Evolutionary conservation across 2,113 vertebrate genomes (phyloP).

Genomic region (Artemisiospiza belli): DNA sequence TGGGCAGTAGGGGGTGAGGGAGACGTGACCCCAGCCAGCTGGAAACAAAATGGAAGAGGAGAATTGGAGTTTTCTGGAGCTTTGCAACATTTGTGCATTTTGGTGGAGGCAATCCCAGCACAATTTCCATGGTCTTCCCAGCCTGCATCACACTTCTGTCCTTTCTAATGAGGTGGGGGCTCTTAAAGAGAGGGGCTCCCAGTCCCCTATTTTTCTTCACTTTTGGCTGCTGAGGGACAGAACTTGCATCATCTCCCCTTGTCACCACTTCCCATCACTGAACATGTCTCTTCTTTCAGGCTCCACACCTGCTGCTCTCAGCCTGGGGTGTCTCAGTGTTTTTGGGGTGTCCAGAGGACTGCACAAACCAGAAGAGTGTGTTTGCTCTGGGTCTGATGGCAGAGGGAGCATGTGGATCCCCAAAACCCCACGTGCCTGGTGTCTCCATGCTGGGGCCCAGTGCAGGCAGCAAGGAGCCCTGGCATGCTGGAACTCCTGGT

Average conservation of each 20-base stretch:
- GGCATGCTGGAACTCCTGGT: not conserved
- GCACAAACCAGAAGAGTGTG: not conserved
- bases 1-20: not conserved
- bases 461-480: not conserved
- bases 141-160: not conserved
- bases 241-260: not conserved
- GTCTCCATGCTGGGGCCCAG: not conserved
- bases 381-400: not conserved
- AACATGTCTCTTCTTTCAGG: not conserved
- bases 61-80: not conserved
- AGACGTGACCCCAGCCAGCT: accelerated
- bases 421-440: accelerated
- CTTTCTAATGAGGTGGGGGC: not conserved
- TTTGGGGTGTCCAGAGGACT: not conserved
- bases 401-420: not conserved
- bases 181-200: too few species aligned
- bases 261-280: not conserved
- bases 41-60: not conserved
- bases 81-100: accelerated
- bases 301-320: accelerated
- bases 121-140: not conserved
- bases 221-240: not conserved
- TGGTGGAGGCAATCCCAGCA: not conserved
- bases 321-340: not conserved
- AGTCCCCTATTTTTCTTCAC: not conserved